Percentiles rank a stretch among this genome's conserved stretches.
Evolutionary conservation across 2,113 vertebrate species (phyloP).

Genomic region (Ceuthmochares aereus): DNA sequence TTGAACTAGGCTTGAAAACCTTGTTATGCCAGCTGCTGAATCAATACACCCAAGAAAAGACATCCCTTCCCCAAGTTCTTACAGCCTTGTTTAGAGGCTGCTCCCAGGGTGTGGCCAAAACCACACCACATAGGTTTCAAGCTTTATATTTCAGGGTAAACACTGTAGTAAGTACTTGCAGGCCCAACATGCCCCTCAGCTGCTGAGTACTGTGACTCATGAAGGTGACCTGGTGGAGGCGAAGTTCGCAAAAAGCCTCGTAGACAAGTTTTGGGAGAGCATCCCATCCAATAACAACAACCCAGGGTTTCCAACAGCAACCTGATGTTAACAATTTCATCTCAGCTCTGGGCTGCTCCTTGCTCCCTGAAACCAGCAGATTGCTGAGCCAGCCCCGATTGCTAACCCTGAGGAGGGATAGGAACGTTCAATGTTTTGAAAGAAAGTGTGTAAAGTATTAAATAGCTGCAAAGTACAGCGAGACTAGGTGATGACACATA

Average conservation of each 20-base stretch:
- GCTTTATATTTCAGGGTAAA: neutral
- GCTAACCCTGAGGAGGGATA: neutral
- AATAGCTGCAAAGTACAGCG: neutral
- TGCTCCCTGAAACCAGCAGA: neutral
- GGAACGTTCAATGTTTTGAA: neutral
- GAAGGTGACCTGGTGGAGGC: neutral
- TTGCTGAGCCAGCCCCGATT: neutral
- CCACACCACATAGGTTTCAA: neutral
- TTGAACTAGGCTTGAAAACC: constrained; percentile 38
- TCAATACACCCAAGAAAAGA: neutral
- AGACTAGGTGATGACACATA: neutral
- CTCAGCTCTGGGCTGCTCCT: neutral
- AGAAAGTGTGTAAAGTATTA: neutral
- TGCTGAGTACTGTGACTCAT: neutral
- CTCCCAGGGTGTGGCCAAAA: neutral
- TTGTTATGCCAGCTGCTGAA: constrained; percentile 19
- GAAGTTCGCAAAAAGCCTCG: neutral
- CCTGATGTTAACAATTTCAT: neutral
- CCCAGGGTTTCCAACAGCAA: neutral
- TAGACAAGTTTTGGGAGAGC: neutral
- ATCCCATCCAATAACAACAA: neutral
- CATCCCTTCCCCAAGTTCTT: neutral
- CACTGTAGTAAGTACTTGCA: neutral
- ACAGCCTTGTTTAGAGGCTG: neutral
- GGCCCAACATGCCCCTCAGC: neutral